Conservation (phyloP, 1,140 invertebrate genomes). For the Coboldia fuscipes region DNA sequence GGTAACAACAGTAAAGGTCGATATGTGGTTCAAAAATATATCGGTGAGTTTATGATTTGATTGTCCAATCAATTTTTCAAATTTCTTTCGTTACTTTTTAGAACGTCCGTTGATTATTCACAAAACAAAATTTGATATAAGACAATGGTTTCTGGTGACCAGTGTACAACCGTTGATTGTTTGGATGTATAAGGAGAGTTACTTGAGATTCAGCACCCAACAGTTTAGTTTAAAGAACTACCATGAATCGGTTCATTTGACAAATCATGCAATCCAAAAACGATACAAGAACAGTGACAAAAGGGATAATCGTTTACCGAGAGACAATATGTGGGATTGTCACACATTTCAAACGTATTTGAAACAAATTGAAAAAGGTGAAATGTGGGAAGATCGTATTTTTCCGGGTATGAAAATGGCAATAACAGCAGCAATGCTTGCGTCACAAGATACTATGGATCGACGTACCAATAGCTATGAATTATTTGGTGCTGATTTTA, state of each 20-base stretch:
- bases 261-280: conserved; percentile 84
- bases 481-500: conserved; percentile 84
- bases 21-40: conserved; percentile 90
- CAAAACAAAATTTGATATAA: conserved; percentile 84
- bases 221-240: conserved; percentile 70
- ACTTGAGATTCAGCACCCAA: conserved; percentile 82
- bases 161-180: conserved; percentile 75
- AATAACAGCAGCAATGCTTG: conserved; percentile 65
- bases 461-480: conserved; percentile 76
- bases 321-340: conserved; percentile 70
- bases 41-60: no score
- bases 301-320: conserved; percentile 50
- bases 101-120: conserved; percentile 69
- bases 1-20: conserved; percentile 42
- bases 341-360: conserved; percentile 55
- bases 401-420: conserved; percentile 80
- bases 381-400: conserved; percentile 59
- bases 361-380: conserved; percentile 43
- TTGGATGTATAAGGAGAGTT: conserved; percentile 85
- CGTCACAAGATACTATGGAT: conserved; percentile 72
- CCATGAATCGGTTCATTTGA: conserved; percentile 82
- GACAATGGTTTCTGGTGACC: conserved; percentile 87
- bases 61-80: background rate
- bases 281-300: conserved; percentile 68
- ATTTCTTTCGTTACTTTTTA: conserved; percentile 21